Percentiles rank a stretch among this genome's conserved stretches.
Evolutionary conservation across 2,888 invertebrate genomes (phyloP).

Genomic region (Habrosyne pyritoides): DNA sequence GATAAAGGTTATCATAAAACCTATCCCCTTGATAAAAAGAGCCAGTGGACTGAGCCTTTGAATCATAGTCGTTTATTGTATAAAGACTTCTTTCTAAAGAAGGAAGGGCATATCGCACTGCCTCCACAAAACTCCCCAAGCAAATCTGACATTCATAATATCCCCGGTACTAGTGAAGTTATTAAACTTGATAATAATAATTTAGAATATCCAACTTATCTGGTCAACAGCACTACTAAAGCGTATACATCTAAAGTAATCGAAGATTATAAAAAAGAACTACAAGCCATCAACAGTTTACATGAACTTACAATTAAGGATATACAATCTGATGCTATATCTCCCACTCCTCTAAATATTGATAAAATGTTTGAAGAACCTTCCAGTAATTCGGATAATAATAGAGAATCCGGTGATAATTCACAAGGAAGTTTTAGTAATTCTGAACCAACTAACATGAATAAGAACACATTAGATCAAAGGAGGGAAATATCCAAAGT

Average conservation of each 20-base stretch:
- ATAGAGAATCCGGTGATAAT: slow-evolving; percentile 41
- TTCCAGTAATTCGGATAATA: slow-evolving; percentile 45
- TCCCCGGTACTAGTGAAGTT: slow-evolving; percentile 42
- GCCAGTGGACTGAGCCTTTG: slow-evolving; percentile 61
- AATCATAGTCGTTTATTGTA: slow-evolving; percentile 76
- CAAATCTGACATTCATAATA: slow-evolving; percentile 39
- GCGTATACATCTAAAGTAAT: slow-evolving; percentile 80
- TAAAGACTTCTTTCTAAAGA: slow-evolving; percentile 75
- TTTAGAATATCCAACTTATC: slow-evolving; percentile 71
- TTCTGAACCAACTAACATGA: slow-evolving; percentile 35
- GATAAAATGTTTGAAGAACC: slow-evolving; percentile 74
- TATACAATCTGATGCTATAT: slow-evolving; percentile 71
- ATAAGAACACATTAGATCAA: slow-evolving; percentile 50
- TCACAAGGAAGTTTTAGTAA: slow-evolving; percentile 37
- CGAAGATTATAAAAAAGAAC: slow-evolving; percentile 79
- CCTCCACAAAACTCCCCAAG: slow-evolving; percentile 70
- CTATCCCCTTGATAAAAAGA: slow-evolving; percentile 50
- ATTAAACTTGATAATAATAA: slow-evolving; percentile 42
- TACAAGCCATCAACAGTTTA: slow-evolving; percentile 75
- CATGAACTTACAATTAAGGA: slow-evolving; percentile 78
- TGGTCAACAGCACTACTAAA: slow-evolving; percentile 73
- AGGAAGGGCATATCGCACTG: slow-evolving; percentile 66
- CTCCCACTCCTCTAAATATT: slow-evolving; percentile 72
- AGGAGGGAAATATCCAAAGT: slow-evolving; percentile 68
- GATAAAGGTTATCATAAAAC: slow-evolving; percentile 55